These are phyloP conservation scores for Clavelina lepadiformis DNA, from an alignment of 23 tunicate genomes.

Conservation along the genomic window DNA sequence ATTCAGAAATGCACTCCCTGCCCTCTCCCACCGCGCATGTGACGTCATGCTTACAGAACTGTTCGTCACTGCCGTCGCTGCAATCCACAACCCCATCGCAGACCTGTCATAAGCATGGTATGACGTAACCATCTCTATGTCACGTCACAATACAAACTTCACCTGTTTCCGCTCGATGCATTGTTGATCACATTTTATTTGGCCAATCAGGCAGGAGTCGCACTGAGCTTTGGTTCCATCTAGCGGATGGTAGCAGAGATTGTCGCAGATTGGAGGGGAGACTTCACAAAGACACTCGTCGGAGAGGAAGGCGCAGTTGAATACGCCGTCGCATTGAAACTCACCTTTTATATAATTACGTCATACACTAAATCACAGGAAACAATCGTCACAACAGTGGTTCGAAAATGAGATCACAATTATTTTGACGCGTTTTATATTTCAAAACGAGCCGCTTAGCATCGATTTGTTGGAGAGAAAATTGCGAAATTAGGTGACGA, in stretches of 20 bases:
- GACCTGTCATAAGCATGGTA: too few species aligned
- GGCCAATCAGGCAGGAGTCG: slow-evolving; percentile 3
- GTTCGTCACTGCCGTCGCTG: slow-evolving; percentile 36
- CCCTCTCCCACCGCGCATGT: too few species aligned
- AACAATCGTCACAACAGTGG: too few species aligned
- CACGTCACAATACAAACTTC: background rate
- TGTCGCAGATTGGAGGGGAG: slow-evolving; percentile 14
- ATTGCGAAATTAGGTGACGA: too few species aligned
- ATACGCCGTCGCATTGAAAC: slow-evolving; percentile 18
- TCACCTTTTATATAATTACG: too few species aligned
- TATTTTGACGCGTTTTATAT: too few species aligned
- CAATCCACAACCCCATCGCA: slow-evolving; percentile 41
- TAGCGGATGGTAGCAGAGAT: slow-evolving; percentile 10
- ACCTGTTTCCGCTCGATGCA: slow-evolving; percentile 27
- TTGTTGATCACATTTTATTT: background rate
- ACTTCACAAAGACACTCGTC: slow-evolving; percentile 30
- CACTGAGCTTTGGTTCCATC: slow-evolving; percentile 11
- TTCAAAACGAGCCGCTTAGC: too few species aligned
- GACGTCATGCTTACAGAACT: too few species aligned
- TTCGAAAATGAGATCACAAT: too few species aligned
- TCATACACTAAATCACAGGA: too few species aligned
- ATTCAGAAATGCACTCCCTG: too few species aligned
- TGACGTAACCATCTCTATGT: background rate
- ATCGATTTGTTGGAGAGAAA: too few species aligned
- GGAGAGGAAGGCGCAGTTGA: slow-evolving; percentile 22